Evolutionary conservation across 2,113 vertebrate species (phyloP).

Genomic region (Ictalurus punctatus): DNA sequence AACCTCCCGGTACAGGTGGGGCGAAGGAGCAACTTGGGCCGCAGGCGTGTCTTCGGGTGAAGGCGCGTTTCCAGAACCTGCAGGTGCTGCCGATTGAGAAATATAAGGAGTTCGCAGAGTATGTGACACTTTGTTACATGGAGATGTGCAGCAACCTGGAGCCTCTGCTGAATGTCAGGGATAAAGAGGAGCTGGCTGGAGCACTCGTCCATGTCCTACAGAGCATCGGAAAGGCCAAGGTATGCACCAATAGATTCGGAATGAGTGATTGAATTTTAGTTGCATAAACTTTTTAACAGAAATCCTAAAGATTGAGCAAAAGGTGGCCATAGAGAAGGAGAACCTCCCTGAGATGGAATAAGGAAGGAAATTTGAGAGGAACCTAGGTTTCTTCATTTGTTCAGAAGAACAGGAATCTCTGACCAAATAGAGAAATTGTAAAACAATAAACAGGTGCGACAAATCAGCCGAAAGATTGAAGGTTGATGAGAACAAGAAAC

Average conservation of each 20-base stretch:
- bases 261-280: background rate
- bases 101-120: constrained; percentile 94
- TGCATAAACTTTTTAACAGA: background rate
- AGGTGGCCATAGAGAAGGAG: background rate
- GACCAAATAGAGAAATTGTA: background rate
- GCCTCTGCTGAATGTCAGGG: constrained; percentile 79
- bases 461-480: background rate
- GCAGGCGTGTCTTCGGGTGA: constrained; percentile 77
- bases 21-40: constrained; percentile 67
- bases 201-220: constrained; percentile 86
- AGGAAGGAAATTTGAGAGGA: background rate
- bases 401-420: background rate
- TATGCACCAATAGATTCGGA: constrained; percentile 46
- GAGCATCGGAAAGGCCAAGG: constrained; percentile 92
- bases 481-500: background rate
- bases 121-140: constrained; percentile 84
- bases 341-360: background rate
- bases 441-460: background rate
- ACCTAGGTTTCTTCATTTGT: background rate
- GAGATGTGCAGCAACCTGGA: constrained; percentile 82
- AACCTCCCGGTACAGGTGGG: constrained; percentile 59
- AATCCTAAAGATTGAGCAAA: background rate
- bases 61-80: constrained; percentile 81
- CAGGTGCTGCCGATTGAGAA: constrained; percentile 85
- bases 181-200: constrained; percentile 89